Evolutionary conservation across 2,113 vertebrate species (phyloP), one percentile per base, ranked within the genome.

Genomic region (Albula glossodonta): DNA sequence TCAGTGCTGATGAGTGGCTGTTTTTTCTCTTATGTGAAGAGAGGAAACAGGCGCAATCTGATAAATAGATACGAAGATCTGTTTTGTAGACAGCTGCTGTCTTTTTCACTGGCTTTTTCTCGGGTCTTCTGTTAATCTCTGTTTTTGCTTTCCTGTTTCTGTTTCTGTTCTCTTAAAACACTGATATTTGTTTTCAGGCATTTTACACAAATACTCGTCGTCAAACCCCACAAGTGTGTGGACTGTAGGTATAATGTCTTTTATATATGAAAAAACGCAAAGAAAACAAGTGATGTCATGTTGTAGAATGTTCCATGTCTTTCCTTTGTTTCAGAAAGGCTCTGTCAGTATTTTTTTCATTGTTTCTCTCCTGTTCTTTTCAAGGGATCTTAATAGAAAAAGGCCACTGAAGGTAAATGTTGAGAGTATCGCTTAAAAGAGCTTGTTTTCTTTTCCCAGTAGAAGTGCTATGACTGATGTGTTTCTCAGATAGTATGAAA

Each of bases 161-260:
- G 4, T 80, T 82, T 87, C 83, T 88, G 86, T 87, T 86, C 94
- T 92, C 96, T 96, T 96, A 96, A 97, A 96, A 93, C 96, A 93
- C 95, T 92, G 95, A 95, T 97, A 95, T 97, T 97, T 96, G 96
- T 96, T 97, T 97, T 94, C 96, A 97, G 97, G 96, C 95, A 94
- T 97, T 94, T 96, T 96, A 97, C 96, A 95, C 96, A 97, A 97
- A 93, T 96, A 95, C 96, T 96, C 96, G 93, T 96, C 95, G 95
- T 96, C 88, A 88, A 85, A 81, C 96, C 96, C 95, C 96, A 96
- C 95, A 96, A 95, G 94, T 97, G 95, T 96, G 96, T 66, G 60
- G 60, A 97, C 96, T 97, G 96, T 97, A 97, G 97, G 97, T 97
- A 97, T 95, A 96, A 90, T 97, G 96, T 96, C 94, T 96, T 97